Conservation (phyloP, 1,140 invertebrate species). For the Hylyphantes graminicola region DNA sequence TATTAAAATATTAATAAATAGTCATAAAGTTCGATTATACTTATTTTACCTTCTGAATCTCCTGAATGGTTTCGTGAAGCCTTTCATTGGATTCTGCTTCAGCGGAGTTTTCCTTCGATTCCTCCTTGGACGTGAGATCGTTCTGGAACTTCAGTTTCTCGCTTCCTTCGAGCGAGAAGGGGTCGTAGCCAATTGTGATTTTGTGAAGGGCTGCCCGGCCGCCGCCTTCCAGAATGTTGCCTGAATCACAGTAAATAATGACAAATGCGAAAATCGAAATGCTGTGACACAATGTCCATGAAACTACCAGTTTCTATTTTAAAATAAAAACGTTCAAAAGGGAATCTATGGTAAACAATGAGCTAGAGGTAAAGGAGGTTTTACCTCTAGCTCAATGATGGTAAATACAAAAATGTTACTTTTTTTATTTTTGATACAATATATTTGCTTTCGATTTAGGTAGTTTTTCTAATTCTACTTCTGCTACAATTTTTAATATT, state of each 20-base stretch:
- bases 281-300: background rate
- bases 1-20: too few species aligned
- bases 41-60: constrained; percentile 30
- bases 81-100: constrained; percentile 36
- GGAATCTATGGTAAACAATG: too few species aligned
- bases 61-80: constrained; percentile 15
- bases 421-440: too few species aligned
- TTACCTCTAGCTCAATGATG: too few species aligned
- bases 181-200: constrained; percentile 26
- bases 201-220: constrained; percentile 45
- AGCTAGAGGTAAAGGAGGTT: too few species aligned
- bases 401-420: too few species aligned
- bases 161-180: background rate
- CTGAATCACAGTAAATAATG: too few species aligned
- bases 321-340: background rate
- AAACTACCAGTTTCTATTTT: background rate
- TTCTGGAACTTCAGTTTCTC: constrained; percentile 6
- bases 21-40: too few species aligned
- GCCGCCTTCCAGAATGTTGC: constrained; percentile 3
- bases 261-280: background rate
- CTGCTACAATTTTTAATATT: too few species aligned
- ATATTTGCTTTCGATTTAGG: too few species aligned
- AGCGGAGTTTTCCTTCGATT: background rate
- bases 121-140: background rate
- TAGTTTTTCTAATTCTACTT: too few species aligned